Evolutionary conservation across 2,888 invertebrate species (phyloP).

Genomic region (Chrysolina americana): DNA sequence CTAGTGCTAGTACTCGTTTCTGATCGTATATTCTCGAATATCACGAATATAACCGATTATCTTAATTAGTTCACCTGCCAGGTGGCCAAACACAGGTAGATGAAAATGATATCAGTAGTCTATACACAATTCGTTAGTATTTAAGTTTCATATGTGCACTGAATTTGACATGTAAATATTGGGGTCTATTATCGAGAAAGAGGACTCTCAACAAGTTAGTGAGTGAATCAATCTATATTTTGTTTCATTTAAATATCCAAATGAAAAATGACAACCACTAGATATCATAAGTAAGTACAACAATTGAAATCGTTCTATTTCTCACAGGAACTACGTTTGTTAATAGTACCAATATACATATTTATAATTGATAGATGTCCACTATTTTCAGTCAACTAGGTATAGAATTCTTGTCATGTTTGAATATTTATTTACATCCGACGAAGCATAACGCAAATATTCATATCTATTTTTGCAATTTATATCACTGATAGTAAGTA

Average conservation of each 20-base stretch:
- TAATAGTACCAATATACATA: too few relatives aligned
- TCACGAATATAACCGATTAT: constrained; percentile 40
- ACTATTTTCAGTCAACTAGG: too few relatives aligned
- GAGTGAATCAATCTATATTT: background rate
- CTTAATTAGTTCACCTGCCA: constrained; percentile 57
- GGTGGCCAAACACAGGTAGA: constrained; percentile 61
- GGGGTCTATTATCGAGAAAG: constrained; percentile 19
- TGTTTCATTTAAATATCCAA: constrained; percentile 50
- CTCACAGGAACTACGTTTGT: constrained; percentile 25
- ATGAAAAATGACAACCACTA: constrained; percentile 73
- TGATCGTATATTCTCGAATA: background rate
- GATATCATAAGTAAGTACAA: constrained; percentile 76
- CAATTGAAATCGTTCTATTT: background rate
- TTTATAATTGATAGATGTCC: too few relatives aligned
- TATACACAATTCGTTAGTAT: constrained; percentile 35
- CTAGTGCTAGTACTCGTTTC: background rate
- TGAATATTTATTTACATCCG: too few relatives aligned
- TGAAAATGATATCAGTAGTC: constrained; percentile 53
- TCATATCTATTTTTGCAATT: too few relatives aligned
- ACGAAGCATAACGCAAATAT: too few relatives aligned
- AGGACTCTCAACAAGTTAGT: background rate
- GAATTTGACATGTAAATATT: constrained; percentile 42
- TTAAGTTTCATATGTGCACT: constrained; percentile 35
- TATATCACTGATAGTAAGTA: too few relatives aligned
- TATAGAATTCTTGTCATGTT: too few relatives aligned